phyloP scores from a whole-genome alignment of 1,140 invertebrate species.

The Bombus impatiens region DNA sequence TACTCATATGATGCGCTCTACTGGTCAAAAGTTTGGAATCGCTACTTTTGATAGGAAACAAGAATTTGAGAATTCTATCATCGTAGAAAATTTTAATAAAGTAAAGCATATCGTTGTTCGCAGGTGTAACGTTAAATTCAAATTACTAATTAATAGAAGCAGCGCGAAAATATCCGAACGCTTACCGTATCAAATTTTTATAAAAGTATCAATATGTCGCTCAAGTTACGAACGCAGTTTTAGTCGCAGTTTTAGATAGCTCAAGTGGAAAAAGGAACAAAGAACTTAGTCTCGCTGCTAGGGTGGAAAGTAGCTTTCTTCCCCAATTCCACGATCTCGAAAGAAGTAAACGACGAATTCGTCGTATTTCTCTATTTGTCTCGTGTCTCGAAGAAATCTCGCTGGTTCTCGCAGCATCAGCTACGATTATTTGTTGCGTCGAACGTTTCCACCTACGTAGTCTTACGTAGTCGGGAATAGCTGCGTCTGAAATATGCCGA shows the following conservation, averaged over 20 bases:
- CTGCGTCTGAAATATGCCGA: not conserved
- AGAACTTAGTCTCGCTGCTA: no score
- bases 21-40: not conserved
- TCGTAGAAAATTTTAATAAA: not conserved
- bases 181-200: no score
- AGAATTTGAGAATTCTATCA: not conserved
- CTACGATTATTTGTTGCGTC: conserved; percentile 14
- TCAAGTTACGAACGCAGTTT: no score
- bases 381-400: not conserved
- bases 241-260: not conserved
- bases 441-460: not conserved
- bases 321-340: not conserved
- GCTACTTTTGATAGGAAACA: no score
- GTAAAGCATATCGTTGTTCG: no score
- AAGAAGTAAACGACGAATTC: not conserved
- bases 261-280: not conserved
- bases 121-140: not conserved
- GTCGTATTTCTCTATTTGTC: not conserved
- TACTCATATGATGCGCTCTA: no score
- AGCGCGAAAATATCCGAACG: no score
- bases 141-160: not conserved
- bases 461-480: conserved; percentile 13
- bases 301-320: not conserved
- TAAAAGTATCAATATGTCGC: no score
- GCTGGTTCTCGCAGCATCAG: conserved; percentile 16